A percentile compares a stretch with the other conserved stretches of the same genome.
These are phyloP conservation scores for Mesodorylaimus sp. DNA, from an alignment of 2,888 invertebrate species.

Conservation along the genomic window DNA sequence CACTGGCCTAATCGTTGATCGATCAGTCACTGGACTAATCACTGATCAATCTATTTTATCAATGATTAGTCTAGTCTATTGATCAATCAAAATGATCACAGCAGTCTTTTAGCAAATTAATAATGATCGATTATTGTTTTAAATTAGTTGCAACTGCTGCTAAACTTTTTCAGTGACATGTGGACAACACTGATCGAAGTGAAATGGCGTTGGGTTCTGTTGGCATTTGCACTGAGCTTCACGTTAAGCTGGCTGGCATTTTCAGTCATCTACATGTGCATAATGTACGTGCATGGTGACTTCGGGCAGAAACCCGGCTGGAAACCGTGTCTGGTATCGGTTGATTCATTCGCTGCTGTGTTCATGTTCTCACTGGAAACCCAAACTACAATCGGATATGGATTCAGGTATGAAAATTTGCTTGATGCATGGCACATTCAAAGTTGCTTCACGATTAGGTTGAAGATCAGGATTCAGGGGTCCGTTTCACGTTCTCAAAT, in stretches of 20 bases:
- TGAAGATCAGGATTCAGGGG: too few species aligned
- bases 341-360: constrained; percentile 60
- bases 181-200: constrained; percentile 84
- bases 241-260: constrained; percentile 78
- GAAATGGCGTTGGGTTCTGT: constrained; percentile 84
- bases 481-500: too few species aligned
- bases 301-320: constrained; percentile 41
- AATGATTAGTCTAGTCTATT: too few species aligned
- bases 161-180: constrained; percentile 54
- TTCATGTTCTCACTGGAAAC: constrained; percentile 91
- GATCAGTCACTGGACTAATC: too few species aligned
- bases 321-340: constrained; percentile 61
- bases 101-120: too few species aligned
- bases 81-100: too few species aligned
- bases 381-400: constrained; percentile 85
- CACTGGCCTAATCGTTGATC: too few species aligned
- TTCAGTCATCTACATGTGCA: constrained; percentile 83
- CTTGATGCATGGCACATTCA: too few species aligned
- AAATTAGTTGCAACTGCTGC: too few species aligned
- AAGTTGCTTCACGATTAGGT: too few species aligned
- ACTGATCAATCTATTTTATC: too few species aligned
- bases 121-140: too few species aligned
- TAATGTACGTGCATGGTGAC: constrained; percentile 79
- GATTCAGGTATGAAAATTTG: constrained; percentile 31
- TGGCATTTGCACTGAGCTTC: constrained; percentile 68